Evolutionary conservation across 2,888 invertebrate genomes (phyloP).

Genomic region (Nomada ruficornis): DNA sequence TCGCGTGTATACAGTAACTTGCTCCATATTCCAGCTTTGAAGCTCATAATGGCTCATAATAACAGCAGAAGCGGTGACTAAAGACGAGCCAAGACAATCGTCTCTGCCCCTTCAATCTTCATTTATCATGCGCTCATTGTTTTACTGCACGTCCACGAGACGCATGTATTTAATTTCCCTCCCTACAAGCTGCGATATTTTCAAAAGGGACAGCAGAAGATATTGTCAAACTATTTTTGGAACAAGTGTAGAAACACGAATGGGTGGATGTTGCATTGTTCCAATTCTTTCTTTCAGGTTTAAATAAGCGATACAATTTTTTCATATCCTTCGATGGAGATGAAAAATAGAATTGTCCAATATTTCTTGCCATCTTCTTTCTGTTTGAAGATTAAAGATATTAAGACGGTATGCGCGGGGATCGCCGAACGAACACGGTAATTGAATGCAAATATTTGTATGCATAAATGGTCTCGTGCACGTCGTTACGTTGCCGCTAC

Average conservation of each 20-base stretch:
- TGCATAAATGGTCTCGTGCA: too few relatives aligned
- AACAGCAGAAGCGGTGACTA: slow-evolving; percentile 45
- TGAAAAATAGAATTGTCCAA: background rate
- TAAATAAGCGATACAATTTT: too few relatives aligned
- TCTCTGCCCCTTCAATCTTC: slow-evolving; percentile 38
- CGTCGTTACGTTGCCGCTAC: too few relatives aligned
- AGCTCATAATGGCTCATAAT: slow-evolving; percentile 59
- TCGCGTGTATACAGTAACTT: slow-evolving; percentile 39
- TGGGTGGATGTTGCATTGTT: background rate
- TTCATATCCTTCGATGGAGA: background rate
- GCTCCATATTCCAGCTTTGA: slow-evolving; percentile 58
- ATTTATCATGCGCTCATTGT: slow-evolving; percentile 47
- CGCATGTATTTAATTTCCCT: slow-evolving; percentile 19
- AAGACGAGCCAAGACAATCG: slow-evolving; percentile 45
- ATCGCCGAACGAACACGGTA: too few relatives aligned
- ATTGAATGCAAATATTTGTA: too few relatives aligned
- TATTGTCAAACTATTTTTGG: background rate
- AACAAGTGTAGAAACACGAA: background rate
- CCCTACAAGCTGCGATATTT: slow-evolving; percentile 25
- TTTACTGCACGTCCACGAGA: background rate
- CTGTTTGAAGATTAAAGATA: too few relatives aligned
- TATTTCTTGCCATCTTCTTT: background rate
- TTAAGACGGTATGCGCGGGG: too few relatives aligned
- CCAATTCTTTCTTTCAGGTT: background rate
- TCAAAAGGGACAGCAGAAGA: background rate